These are phyloP conservation scores for Marmota monax DNA, from an alignment of 2,113 vertebrate species.

Conservation along the genomic window DNA sequence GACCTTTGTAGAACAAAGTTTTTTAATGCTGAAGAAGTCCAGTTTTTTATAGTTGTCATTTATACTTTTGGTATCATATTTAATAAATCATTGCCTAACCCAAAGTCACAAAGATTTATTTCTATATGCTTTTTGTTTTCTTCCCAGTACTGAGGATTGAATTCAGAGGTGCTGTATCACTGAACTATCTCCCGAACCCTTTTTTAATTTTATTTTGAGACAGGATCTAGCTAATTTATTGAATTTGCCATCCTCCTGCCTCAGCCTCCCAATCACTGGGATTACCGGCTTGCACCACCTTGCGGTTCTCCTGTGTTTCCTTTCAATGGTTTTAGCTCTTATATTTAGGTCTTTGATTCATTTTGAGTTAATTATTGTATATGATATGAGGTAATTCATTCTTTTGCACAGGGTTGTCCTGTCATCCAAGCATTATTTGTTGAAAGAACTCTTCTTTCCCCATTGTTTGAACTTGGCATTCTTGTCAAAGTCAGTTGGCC, in stretches of 20 bases:
- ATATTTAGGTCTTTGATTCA: background rate
- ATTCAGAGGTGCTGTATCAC: too few species aligned
- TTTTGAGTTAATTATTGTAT: background rate
- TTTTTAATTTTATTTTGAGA: too few species aligned
- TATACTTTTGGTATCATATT: background rate
- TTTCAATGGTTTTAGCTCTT: slow-evolving; percentile 9
- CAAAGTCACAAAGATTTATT: background rate
- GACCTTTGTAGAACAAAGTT: background rate
- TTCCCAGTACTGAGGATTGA: too few species aligned
- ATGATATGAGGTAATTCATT: background rate
- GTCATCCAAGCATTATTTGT: background rate
- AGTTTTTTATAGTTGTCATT: background rate
- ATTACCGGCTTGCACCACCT: background rate
- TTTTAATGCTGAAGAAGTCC: background rate
- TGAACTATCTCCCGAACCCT: too few species aligned
- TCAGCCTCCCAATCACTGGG: background rate
- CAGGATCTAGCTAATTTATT: too few species aligned
- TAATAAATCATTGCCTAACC: background rate
- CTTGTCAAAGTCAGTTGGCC: background rate
- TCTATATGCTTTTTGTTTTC: too few species aligned
- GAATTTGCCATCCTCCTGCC: too few species aligned
- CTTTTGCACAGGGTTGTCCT: background rate
- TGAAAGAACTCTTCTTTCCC: background rate
- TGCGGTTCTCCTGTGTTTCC: background rate
- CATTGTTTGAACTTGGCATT: background rate